Base-by-base conservation (phyloP, 2,113 vertebrate genomes). In the Menura novaehollandiae region DNA sequence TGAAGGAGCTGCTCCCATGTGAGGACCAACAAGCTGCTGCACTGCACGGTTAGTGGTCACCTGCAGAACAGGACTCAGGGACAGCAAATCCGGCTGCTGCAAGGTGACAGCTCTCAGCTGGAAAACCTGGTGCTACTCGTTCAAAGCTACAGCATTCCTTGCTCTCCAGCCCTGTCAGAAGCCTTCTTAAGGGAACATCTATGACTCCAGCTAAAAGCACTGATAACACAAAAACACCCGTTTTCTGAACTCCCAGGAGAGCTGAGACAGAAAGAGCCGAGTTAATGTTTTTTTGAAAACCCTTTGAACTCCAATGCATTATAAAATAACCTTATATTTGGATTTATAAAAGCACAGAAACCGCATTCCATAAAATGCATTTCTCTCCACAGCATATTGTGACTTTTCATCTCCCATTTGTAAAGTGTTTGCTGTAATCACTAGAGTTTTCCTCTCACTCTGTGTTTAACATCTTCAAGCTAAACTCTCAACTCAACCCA, bases 61-160 rank as follows among this genome's bases (percentile, higher is more conserved):
- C 49, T 75, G 53, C 44, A 35, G 7, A 79, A 43, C 0, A 0
- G 28, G 37, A 17, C 3, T 9, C 3, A 49, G 58, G 51, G 51
- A 56, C 67, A 43, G 51, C 4, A 27, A 37, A 85, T 27, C 17
- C 0, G 6, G 24, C 37, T 56, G 60, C 56, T 62, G 17, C 47
- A 68, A 64, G 69, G 27, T 64, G 28, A n/a, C 0, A 59, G 43
- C 39, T 68, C 59, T 27, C 28, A 11, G 32, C 5, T 62, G 66
- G 77, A 86, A 74, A 80, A 82, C 52, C 5, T 69, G 44, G 39
- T 44, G 27, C 73, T 77, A 68, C 51, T 74, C 2, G 0, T 35
- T 55, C 39, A 49, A 46, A 92, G 39, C 21, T 41, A 46, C 59
- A 74, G 67, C 37, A 33, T 11, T 71, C 32, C 83, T 71, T 16